Evolutionary conservation across 2,888 invertebrate genomes (phyloP).

Genomic region (Rosalia funebris): DNA sequence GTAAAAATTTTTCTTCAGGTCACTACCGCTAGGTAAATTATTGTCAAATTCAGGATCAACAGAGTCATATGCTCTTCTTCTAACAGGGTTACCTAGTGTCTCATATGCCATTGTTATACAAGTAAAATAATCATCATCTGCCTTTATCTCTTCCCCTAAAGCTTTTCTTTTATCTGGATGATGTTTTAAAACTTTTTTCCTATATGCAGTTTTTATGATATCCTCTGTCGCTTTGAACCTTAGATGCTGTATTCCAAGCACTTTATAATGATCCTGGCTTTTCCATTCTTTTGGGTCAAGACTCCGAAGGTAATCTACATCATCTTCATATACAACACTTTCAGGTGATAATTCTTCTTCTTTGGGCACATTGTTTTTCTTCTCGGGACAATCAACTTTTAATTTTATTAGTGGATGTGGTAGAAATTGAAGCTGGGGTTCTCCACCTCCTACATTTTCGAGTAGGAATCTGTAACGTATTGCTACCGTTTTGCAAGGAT

Average conservation of each 20-base stretch:
- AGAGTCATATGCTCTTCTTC: slow-evolving; percentile 93
- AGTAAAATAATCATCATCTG: slow-evolving; percentile 97
- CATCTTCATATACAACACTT: slow-evolving; percentile 72
- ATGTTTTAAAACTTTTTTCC: slow-evolving; percentile 89
- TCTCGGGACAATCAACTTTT: slow-evolving; percentile 48
- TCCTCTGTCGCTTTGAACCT: slow-evolving; percentile 90
- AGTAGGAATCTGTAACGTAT: slow-evolving; percentile 60
- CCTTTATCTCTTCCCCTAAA: slow-evolving; percentile 85
- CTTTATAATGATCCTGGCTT: slow-evolving; percentile 96
- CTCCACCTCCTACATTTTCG: slow-evolving; percentile 53
- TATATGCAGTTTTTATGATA: slow-evolving; percentile 93
- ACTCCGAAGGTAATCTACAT: slow-evolving; percentile 84
- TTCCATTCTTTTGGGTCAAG: slow-evolving; percentile 98
- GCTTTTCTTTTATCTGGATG: slow-evolving; percentile 98
- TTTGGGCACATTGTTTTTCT: slow-evolving; percentile 53
- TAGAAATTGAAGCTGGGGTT: slow-evolving; percentile 53
- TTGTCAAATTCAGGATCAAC: slow-evolving; percentile 96
- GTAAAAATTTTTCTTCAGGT: slow-evolving; percentile 85
- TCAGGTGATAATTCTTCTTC: slow-evolving; percentile 55
- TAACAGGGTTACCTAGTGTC: slow-evolving; percentile 81
- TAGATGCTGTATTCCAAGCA: slow-evolving; percentile 86
- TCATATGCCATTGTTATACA: slow-evolving; percentile 99
- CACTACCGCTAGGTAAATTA: slow-evolving; percentile 78
- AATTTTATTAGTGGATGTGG: slow-evolving; percentile 58
- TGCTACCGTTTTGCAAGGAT: slow-evolving; percentile 57